Percentiles rank a stretch among this genome's conserved stretches.
Conservation (phyloP, 2,888 invertebrate genomes). For the Dermolepida albohirtum region DNA sequence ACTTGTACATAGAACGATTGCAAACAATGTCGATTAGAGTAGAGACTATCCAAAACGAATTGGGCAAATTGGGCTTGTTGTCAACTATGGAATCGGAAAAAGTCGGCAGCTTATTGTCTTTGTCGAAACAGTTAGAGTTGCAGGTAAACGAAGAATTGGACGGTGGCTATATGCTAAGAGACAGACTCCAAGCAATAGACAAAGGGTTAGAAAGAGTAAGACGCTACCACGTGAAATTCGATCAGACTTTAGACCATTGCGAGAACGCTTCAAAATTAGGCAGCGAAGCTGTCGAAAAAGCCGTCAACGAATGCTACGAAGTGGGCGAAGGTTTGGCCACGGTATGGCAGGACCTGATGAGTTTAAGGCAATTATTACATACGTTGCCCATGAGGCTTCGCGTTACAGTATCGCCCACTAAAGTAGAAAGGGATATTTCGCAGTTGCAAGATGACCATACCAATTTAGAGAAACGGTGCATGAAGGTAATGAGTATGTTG, state of each 20-base stretch:
- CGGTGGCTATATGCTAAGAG: conserved; percentile 78
- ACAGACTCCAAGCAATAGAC: conserved; percentile 79
- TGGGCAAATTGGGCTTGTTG: conserved; percentile 79
- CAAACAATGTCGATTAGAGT: conserved; percentile 81
- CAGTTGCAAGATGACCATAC: conserved; percentile 80
- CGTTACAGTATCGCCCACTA: conserved; percentile 81
- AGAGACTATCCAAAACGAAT: conserved; percentile 83
- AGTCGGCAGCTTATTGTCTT: conserved; percentile 76
- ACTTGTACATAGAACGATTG: conserved; percentile 82
- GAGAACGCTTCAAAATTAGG: conserved; percentile 79
- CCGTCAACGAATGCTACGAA: conserved; percentile 78
- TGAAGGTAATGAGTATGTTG: conserved; percentile 37
- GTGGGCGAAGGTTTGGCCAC: conserved; percentile 76
- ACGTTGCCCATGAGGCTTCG: conserved; percentile 81
- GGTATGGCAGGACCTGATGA: conserved; percentile 84
- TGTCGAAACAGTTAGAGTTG: conserved; percentile 78
- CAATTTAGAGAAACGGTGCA: conserved; percentile 56
- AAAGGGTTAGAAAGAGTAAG: conserved; percentile 77
- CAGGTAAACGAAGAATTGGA: conserved; percentile 84
- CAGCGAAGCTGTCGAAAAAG: conserved; percentile 82
- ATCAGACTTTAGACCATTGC: conserved; percentile 76
- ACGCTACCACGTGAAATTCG: conserved; percentile 74
- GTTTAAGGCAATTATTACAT: conserved; percentile 79
- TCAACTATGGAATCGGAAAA: conserved; percentile 82
- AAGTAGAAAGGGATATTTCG: conserved; percentile 82